Evolutionary conservation across 2,113 vertebrate genomes (phyloP), one percentile per base, ranked within the genome.

Genomic region (Eurystomus gularis): DNA sequence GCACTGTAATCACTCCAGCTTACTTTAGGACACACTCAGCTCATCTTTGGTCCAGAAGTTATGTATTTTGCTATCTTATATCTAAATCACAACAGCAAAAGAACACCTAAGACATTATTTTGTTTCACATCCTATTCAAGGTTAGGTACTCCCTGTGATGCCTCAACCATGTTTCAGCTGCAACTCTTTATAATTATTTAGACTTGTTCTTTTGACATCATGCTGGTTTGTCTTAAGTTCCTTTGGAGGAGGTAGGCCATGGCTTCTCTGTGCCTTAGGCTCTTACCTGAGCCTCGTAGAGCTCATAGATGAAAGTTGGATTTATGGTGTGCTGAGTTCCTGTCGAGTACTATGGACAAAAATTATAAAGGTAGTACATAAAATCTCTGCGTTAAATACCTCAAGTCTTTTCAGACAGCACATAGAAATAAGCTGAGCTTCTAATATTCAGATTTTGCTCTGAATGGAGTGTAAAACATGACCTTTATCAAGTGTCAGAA

Each of bases 401-500:
- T 91, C 13, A 9, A 62, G 12, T 64, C 10, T 93, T 94, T 92
- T 88, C 77, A 71, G 57, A 52, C 9, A 88, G 31, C 61, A 93
- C 65, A 60, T 5, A 29, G 39, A 79, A 88, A 86, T 52, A 90
- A 81, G 24, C 58, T 70, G 61, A 87, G 46, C 21, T 92, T 60
- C 68, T 89, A 68, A 29, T 88, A 78, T 44, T 84, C 69, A 78
- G 25, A 49, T 86, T 84, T 91, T 84, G 19, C 82, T 62, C 72
- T 79, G 88, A 75, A 90, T 37, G 31, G 48, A 71, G 48, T 66
- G 10, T 51, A 92, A 96, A 95, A 89, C 82, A 82, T 93, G 91
- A 84, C 86, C 76, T 96, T 92, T 90, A 91, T 78, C 54, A 84
- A 69, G 83, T 69, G 61, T 93, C 77, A 92, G 55, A 79, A 61